These are phyloP conservation scores for Echeneis naucrates DNA, from an alignment of 2,797 vertebrate species.

Conservation along the genomic window DNA sequence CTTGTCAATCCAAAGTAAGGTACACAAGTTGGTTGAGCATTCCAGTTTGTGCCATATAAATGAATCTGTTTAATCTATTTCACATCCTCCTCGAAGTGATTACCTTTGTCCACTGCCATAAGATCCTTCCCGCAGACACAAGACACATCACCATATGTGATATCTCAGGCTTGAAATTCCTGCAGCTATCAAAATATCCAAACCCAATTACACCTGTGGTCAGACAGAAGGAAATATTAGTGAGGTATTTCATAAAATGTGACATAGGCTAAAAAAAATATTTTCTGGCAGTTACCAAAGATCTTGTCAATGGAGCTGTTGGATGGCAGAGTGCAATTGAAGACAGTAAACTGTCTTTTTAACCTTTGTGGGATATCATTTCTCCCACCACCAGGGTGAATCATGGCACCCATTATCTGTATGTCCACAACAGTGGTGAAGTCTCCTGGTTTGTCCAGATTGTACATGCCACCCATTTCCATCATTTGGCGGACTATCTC, in stretches of 20 bases:
- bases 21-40: neutral
- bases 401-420: constrained; percentile 92
- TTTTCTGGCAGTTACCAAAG: constrained; percentile 83
- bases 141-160: constrained; percentile 74
- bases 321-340: constrained; percentile 91
- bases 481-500: constrained; percentile 91
- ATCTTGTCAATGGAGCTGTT: constrained; percentile 91
- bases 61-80: neutral
- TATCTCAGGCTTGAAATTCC: constrained; percentile 84
- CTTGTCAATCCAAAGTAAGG: neutral
- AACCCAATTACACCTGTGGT: constrained; percentile 86
- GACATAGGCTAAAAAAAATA: constrained; percentile 14
- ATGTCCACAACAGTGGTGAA: constrained; percentile 88
- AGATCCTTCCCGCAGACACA: constrained; percentile 85
- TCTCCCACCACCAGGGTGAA: constrained; percentile 91
- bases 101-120: constrained; percentile 91
- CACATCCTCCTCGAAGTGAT: neutral
- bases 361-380: constrained; percentile 92
- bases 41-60: neutral
- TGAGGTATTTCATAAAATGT: neutral
- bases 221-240: constrained; percentile 5
- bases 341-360: constrained; percentile 91
- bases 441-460: constrained; percentile 90
- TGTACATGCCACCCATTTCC: constrained; percentile 91
- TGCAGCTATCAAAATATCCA: constrained; percentile 85